Conservation (phyloP, 2,113 vertebrate genomes). For the Noturus placidus region DNA sequence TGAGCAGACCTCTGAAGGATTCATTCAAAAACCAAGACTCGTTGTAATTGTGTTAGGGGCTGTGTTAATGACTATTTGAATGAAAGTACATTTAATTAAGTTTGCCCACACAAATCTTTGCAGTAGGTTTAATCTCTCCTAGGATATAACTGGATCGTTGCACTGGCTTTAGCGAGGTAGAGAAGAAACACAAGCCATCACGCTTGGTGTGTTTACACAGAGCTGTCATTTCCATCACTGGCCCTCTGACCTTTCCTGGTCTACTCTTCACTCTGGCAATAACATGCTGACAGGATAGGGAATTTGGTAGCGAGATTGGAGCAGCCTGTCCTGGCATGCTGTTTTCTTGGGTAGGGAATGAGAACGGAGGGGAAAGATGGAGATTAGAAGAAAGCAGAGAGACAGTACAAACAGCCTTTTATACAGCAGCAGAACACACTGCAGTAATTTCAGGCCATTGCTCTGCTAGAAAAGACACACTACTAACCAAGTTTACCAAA, state of each 20-base stretch:
- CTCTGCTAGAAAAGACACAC: neutral
- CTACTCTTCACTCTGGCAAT: slow-evolving; percentile 26
- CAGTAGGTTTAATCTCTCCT: slow-evolving; percentile 24
- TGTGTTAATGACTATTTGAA: slow-evolving; percentile 43
- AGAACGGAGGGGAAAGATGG: neutral
- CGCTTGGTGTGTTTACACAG: slow-evolving; percentile 5
- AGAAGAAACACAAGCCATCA: slow-evolving; percentile 14
- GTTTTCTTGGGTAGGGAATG: slow-evolving; percentile 15
- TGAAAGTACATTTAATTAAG: slow-evolving; percentile 17
- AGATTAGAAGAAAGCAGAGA: slow-evolving; percentile 11
- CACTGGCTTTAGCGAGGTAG: neutral
- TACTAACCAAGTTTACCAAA: neutral
- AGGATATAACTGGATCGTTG: slow-evolving; percentile 11
- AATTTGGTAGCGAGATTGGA: slow-evolving; percentile 16
- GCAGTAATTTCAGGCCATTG: neutral
- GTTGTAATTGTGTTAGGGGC: slow-evolving; percentile 20
- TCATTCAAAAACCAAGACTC: slow-evolving; percentile 20
- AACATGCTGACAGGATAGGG: slow-evolving; percentile 6
- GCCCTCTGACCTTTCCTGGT: slow-evolving; percentile 23
- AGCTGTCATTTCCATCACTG: slow-evolving; percentile 38
- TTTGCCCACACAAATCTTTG: neutral
- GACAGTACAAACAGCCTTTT: neutral
- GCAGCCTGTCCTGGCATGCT: neutral
- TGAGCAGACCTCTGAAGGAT: neutral
- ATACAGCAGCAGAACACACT: slow-evolving; percentile 2